Evolutionary conservation across 2,888 invertebrate genomes (phyloP), one percentile per base, ranked within the genome.

Genomic region (Dione vanillae): DNA sequence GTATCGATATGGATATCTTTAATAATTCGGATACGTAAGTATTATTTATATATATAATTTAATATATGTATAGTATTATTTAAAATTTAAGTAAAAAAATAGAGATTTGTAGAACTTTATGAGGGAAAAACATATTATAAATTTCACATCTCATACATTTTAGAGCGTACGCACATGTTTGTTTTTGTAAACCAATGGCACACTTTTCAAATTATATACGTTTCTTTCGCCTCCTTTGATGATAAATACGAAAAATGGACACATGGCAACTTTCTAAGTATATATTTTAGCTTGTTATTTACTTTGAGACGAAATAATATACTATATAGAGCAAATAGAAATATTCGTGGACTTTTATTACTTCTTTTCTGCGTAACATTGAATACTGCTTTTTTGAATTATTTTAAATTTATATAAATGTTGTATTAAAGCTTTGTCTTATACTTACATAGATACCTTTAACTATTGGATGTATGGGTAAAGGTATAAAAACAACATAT

Each of bases 21-120:
- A 67, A 66, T 62, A 67, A 45, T 76, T 62, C 69, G 66, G 72
- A 74, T 73, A 78, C 79, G 84, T 84, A 74, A 83, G 84, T 82
- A 70, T 47, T 6, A 12, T 19, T 16, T 56, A 37, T 16, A 16
- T 20, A 19, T 49, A n/a, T n/a, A n/a, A n/a, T n/a, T n/a, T n/a
- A n/a, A n/a, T n/a, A n/a, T n/a, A n/a, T n/a, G n/a, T n/a, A n/a
- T n/a, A n/a, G n/a, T 20, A 1, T 49, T 19, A 1, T 49, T 49
- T 19, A 11, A 19, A 20, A 6, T 19, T 16, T 49, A 6, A 12
- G 11, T 49, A 2, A 16, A n/a, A 16, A 47, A 47, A 47, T 16
- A 49, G 19, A 5, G 37, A 19, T 43, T 65, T 20, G 10, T n/a
- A 40, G 5, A 11, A 3, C 11, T 20, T 47, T 47, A 0, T 49